Evolutionary conservation across 1,140 invertebrate species (phyloP), one percentile per base, ranked within the genome.

Genomic region (Nebria ingens): DNA sequence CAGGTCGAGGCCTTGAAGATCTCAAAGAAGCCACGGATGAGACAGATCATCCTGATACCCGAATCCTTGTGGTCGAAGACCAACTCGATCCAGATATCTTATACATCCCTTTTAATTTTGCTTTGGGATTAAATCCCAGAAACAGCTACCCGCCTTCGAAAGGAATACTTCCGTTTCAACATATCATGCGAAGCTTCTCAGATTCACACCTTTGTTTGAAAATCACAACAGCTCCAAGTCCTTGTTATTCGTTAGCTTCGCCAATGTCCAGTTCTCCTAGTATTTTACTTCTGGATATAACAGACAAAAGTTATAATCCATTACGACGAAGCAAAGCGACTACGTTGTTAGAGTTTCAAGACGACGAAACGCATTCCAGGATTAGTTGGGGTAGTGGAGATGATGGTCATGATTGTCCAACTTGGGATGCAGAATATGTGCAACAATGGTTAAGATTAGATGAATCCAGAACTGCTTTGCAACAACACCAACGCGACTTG

Each of bases 401-500:
- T 12, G 77, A 80, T 60, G 76, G 77, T 52, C 65, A 72, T 57
- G 81, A 80, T 53, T 79, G 77, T 21, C 79, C 82, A 2, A 79
- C 79, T 50, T 86, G 81, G 72, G 83, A 87, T 61, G 76, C 81
- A 2, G 83, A 86, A 64, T 87, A 85, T 59, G 81, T 87, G 22
- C 83, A 86, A 65, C 83, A 85, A 59, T 87, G 85, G 85, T 68
- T 87, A 22, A 75, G 81, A 64, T 67, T 86, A 59, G 85, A 86
- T 64, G 83, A 86, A 57, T 80, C 82, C 0, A 71, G 82, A 60
- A 81, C 80, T 55, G 77, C 79, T 1, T 61, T 81, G 20, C 78
- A 80, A 59, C 81, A 83, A 62, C 79, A 84, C 59, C 81, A 84
- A 61, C 72, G 81, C 58, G 82, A 84, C 64, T 66, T 83, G 51